A percentile compares a stretch with the other conserved stretches of the same genome.
These are phyloP conservation scores for Neuroscelio doddi DNA, from an alignment of 2,888 invertebrate species.

Conservation along the genomic window DNA sequence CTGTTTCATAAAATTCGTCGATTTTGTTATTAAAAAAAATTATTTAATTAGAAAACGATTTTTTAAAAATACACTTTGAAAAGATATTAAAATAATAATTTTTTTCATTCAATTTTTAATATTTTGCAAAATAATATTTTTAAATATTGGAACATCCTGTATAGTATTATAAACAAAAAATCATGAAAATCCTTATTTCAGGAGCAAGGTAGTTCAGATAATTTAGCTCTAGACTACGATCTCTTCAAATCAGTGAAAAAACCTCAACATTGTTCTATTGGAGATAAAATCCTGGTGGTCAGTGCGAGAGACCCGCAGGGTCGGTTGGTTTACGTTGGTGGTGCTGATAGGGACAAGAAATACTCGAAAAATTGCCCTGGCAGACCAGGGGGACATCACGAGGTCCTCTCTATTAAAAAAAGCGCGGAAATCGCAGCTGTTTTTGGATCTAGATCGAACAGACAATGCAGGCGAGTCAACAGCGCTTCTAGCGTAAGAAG, in stretches of 20 bases:
- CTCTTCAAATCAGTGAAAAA: slow-evolving; percentile 74
- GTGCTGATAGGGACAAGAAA: slow-evolving; percentile 60
- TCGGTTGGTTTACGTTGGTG: slow-evolving; percentile 72
- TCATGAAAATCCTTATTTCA: too few relatives aligned
- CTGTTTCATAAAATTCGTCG: too few relatives aligned
- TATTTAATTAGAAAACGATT: too few relatives aligned
- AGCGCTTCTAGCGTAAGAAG: slow-evolving; percentile 66
- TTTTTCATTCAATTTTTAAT: too few relatives aligned
- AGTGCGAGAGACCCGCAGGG: slow-evolving; percentile 73
- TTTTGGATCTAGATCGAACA: slow-evolving; percentile 80
- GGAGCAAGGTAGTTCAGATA: slow-evolving; percentile 75
- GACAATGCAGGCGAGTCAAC: slow-evolving; percentile 59
- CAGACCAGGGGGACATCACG: slow-evolving; percentile 68
- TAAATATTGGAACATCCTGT: too few relatives aligned
- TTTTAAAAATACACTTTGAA: too few relatives aligned
- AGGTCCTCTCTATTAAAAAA: slow-evolving; percentile 88
- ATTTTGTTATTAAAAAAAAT: too few relatives aligned
- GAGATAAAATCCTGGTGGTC: slow-evolving; percentile 72
- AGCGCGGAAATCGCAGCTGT: slow-evolving; percentile 91
- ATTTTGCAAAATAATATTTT: too few relatives aligned
- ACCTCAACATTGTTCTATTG: slow-evolving; percentile 58
- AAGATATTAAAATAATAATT: too few relatives aligned
- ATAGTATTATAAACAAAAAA: too few relatives aligned
- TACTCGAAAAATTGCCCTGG: slow-evolving; percentile 49
- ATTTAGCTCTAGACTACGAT: slow-evolving; percentile 85